These are phyloP conservation scores for Sinella curviseta DNA, from an alignment of 1,140 invertebrate genomes.

Conservation along the genomic window DNA sequence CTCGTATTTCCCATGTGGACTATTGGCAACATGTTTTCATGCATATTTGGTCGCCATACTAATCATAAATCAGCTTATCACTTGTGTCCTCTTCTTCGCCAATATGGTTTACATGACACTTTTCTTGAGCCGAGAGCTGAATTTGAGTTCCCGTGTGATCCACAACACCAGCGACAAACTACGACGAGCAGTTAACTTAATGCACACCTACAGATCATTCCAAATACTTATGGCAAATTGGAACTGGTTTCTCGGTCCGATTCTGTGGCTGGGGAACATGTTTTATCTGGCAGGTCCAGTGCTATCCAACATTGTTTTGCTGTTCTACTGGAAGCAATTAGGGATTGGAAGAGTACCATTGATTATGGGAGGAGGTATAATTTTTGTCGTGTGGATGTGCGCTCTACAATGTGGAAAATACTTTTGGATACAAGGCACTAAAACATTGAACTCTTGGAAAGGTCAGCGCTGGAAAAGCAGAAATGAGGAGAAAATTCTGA, in stretches of 20 bases:
- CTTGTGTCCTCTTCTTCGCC: background rate
- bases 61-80: background rate
- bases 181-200: background rate
- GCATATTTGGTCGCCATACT: background rate
- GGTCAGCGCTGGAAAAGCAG: too few relatives aligned
- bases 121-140: background rate
- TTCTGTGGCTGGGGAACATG: background rate
- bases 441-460: too few relatives aligned
- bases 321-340: too few relatives aligned
- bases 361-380: background rate
- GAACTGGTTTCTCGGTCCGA: background rate
- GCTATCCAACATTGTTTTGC: too few relatives aligned
- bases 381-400: too few relatives aligned
- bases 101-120: background rate
- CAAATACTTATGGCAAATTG: too few relatives aligned
- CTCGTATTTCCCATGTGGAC: background rate
- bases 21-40: background rate
- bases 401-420: too few relatives aligned
- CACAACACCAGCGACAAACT: background rate
- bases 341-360: too few relatives aligned
- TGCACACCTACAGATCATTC: too few relatives aligned
- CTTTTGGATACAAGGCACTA: too few relatives aligned
- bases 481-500: too few relatives aligned
- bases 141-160: background rate
- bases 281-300: background rate